phyloP scores from a whole-genome alignment of 2,113 vertebrate genomes.

The Syngnathus floridae region DNA sequence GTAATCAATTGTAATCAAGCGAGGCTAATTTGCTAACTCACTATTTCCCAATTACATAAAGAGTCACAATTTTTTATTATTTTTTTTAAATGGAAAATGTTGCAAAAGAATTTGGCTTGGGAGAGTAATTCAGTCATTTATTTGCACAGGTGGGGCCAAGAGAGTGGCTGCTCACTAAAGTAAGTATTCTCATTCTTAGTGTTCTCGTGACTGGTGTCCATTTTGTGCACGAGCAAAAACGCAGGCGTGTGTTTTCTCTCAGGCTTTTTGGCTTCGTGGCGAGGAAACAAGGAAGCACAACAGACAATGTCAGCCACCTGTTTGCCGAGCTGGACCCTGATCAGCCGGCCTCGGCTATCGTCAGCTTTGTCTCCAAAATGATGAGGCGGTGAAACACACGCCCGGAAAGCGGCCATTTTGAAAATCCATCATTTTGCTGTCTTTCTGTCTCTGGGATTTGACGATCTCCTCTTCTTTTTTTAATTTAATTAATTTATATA shows the following conservation, averaged over 20 bases:
- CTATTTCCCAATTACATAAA: not conserved
- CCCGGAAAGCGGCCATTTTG: slow-evolving; percentile 23
- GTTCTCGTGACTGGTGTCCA: not conserved
- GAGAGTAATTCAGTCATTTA: not conserved
- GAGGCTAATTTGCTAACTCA: not conserved
- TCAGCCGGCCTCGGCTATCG: slow-evolving; percentile 88
- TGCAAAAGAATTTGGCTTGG: too few relatives aligned
- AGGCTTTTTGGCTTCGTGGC: slow-evolving; percentile 96
- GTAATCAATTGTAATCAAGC: not conserved
- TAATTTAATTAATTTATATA: slow-evolving; percentile 35
- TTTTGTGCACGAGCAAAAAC: not conserved
- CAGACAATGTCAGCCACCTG: slow-evolving; percentile 95
- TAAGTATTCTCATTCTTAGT: slow-evolving; percentile 47
- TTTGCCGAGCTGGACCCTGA: slow-evolving; percentile 90
- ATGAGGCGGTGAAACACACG: slow-evolving; percentile 84
- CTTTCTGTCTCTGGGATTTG: slow-evolving; percentile 41
- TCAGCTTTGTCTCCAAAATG: slow-evolving; percentile 90
- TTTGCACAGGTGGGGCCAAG: slow-evolving; percentile 74
- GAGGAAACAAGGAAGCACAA: slow-evolving; percentile 95
- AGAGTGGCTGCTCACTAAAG: slow-evolving; percentile 74
- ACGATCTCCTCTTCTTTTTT: slow-evolving; percentile 20
- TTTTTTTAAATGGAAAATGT: too few relatives aligned
- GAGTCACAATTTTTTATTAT: not conserved
- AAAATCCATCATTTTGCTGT: slow-evolving; percentile 37
- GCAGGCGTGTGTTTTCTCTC: not conserved